phyloP scores from a whole-genome alignment of 2,113 vertebrate species.

The Pionites leucogaster region DNA sequence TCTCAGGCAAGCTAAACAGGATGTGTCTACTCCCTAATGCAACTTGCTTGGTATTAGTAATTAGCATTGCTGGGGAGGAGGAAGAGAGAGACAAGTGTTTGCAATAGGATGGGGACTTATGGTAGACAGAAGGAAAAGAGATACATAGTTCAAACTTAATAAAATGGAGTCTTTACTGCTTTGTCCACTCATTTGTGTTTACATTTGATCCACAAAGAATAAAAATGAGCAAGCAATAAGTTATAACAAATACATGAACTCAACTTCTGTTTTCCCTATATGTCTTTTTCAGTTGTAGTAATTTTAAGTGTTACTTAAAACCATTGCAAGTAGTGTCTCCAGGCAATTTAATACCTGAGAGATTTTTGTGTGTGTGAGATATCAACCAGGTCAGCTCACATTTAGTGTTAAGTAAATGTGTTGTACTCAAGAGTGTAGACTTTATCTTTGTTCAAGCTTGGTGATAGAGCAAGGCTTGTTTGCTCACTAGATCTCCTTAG shows the following conservation, averaged over 20 bases:
- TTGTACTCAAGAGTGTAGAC: not conserved
- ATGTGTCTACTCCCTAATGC: not conserved
- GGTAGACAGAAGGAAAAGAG: not conserved
- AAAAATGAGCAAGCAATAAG: not conserved
- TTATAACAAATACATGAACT: not conserved
- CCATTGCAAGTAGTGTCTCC: not conserved
- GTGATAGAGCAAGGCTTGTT: not conserved
- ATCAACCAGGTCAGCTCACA: not conserved
- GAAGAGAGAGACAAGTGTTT: not conserved
- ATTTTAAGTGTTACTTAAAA: not conserved
- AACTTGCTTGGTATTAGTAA: slow-evolving; percentile 1
- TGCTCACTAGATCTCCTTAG: not conserved
- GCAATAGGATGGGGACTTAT: not conserved
- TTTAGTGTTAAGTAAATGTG: not conserved
- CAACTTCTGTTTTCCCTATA: not conserved
- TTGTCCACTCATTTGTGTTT: not conserved
- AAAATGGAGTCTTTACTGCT: not conserved
- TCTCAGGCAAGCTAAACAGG: slow-evolving; percentile 33
- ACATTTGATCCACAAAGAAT: not conserved
- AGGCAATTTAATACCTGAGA: not conserved
- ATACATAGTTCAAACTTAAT: not conserved
- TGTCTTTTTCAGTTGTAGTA: not conserved
- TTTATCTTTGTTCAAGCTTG: not conserved
- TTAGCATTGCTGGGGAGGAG: not conserved
- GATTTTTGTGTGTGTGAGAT: not conserved